phyloP scores from a whole-genome alignment of 2,113 vertebrate species.

The Saguinus midas region DNA sequence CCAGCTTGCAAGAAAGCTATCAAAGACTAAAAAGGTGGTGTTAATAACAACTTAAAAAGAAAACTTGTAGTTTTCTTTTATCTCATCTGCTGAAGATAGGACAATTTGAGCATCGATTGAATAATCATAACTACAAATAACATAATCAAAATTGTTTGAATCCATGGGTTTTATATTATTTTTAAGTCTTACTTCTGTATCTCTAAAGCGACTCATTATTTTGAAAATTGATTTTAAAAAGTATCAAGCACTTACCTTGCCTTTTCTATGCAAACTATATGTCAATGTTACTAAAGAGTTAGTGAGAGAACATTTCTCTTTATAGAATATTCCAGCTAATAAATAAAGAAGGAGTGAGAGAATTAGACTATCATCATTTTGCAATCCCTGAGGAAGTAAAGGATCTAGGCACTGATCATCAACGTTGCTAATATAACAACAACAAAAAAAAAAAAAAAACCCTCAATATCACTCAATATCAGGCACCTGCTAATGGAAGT shows the following conservation, averaged over 20 bases:
- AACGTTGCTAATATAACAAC: not conserved
- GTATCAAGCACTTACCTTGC: not conserved
- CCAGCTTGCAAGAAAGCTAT: not conserved
- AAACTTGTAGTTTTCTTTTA: not conserved
- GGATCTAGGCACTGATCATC: not conserved
- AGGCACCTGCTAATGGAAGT: not conserved
- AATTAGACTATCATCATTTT: not conserved
- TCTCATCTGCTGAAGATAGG: not conserved
- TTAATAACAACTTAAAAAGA: not conserved
- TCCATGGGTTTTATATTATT: not conserved
- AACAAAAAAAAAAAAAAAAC: too few species aligned
- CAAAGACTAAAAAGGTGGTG: not conserved
- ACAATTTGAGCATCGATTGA: not conserved
- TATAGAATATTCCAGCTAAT: not conserved
- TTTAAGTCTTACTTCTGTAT: not conserved
- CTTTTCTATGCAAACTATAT: not conserved
- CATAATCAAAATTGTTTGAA: not conserved
- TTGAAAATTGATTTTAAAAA: not conserved
- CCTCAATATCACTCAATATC: not conserved
- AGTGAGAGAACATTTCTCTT: not conserved
- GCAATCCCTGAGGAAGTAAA: not conserved
- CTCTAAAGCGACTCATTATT: not conserved
- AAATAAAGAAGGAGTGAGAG: not conserved
- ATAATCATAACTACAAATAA: not conserved
- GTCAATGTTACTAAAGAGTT: not conserved